Conservation (phyloP, 2,888 invertebrate genomes). For the Portevinia maculata region DNA sequence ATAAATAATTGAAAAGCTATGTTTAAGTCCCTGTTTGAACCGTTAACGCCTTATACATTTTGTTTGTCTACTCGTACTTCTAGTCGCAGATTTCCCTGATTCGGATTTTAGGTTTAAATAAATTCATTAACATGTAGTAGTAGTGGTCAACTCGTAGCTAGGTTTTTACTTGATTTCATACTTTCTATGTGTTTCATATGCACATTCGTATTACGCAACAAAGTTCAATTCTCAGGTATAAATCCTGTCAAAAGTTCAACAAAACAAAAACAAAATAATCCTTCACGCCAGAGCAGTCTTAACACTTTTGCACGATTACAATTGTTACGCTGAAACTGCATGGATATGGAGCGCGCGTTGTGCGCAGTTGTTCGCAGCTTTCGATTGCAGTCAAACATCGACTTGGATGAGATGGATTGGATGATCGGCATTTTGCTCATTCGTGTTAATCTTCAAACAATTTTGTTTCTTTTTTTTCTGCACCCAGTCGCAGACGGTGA, state of each 20-base stretch:
- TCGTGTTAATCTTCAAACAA: constrained; percentile 70
- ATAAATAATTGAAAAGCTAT: no score
- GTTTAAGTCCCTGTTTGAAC: no score
- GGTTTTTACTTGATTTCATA: no score
- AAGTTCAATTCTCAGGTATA: constrained; percentile 17
- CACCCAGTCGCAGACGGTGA: neutral
- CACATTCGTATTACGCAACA: neutral
- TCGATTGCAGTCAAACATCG: constrained; percentile 51
- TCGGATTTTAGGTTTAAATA: no score
- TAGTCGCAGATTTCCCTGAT: no score
- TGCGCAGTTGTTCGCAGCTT: constrained; percentile 23
- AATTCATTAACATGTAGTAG: no score
- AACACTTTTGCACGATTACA: constrained; percentile 64
- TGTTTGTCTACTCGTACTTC: no score
- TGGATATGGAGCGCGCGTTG: constrained; percentile 20
- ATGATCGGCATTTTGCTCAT: constrained; percentile 68
- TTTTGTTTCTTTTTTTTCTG: constrained; percentile 32
- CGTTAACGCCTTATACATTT: no score
- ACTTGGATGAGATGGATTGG: constrained; percentile 44
- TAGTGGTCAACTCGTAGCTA: no score
- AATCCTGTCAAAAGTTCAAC: neutral
- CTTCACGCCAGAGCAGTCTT: constrained; percentile 44
- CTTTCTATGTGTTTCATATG: no score
- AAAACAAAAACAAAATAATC: constrained; percentile 6
- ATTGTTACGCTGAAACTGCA: constrained; percentile 50